Percentiles rank a stretch among this genome's conserved stretches.
phyloP scores from a whole-genome alignment of 2,113 vertebrate species.

The Coregonus clupeaformis region DNA sequence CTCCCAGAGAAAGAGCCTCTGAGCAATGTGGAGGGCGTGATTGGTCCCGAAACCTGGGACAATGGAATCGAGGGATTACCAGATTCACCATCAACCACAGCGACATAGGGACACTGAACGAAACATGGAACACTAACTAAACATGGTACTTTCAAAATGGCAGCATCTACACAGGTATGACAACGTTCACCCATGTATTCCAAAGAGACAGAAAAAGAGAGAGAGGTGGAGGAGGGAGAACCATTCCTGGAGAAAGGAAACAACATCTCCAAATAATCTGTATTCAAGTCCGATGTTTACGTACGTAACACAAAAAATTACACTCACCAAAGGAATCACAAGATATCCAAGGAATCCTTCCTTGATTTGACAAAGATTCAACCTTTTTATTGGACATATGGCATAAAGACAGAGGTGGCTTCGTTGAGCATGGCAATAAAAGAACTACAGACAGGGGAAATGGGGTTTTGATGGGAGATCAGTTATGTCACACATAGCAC shows the following conservation, averaged over 20 bases:
- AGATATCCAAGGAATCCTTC: constrained; percentile 30
- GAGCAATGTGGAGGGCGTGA: constrained; percentile 68
- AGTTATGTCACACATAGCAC: constrained; percentile 52
- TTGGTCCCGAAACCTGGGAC: constrained; percentile 74
- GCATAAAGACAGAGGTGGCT: constrained; percentile 37
- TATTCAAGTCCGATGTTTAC: constrained; percentile 80
- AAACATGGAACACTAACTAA: constrained; percentile 72
- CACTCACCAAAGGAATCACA: constrained; percentile 38
- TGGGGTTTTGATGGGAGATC: constrained; percentile 33
- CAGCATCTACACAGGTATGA: constrained; percentile 74
- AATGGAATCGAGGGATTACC: constrained; percentile 72
- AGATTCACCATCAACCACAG: constrained; percentile 74
- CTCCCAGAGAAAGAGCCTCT: constrained; percentile 69
- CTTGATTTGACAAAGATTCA: constrained; percentile 34
- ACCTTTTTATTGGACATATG: constrained; percentile 23
- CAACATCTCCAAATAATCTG: constrained; percentile 45
- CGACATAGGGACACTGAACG: constrained; percentile 71
- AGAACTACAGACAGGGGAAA: constrained; percentile 46
- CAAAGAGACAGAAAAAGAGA: constrained; percentile 10
- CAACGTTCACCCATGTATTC: constrained; percentile 54
- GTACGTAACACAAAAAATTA: constrained; percentile 60
- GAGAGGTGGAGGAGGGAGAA: constrained; percentile 6
- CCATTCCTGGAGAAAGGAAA: constrained; percentile 19
- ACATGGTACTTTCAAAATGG: constrained; percentile 72
- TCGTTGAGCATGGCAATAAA: constrained; percentile 83